Conservation (phyloP, 2,797 vertebrate species). For the Ataeniobius toweri region DNA sequence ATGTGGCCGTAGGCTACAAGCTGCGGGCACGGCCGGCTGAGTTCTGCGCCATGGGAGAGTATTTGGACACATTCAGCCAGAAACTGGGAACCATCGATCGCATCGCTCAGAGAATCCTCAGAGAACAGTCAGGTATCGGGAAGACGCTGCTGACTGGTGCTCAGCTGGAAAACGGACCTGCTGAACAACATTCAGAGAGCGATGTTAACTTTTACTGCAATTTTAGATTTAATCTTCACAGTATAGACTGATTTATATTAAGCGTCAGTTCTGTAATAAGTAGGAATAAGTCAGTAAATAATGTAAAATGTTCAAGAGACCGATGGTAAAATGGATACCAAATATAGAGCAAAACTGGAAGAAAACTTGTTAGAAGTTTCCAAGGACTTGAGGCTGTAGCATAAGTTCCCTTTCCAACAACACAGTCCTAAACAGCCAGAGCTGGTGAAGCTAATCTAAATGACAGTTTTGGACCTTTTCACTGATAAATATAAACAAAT, state of each 20-base stretch:
- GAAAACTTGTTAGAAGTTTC: no score
- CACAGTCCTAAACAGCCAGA: background rate
- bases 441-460: background rate
- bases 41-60: conserved; percentile 91
- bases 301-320: no score
- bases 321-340: no score
- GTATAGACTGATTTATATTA: no score
- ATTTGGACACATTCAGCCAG: conserved; percentile 92
- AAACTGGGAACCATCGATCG: conserved; percentile 97
- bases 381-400: background rate
- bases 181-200: no score
- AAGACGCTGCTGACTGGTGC: background rate
- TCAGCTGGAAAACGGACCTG: no score
- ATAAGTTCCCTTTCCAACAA: background rate
- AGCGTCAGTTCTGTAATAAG: no score
- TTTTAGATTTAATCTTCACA: no score
- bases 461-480: background rate
- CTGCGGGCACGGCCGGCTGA: conserved; percentile 89
- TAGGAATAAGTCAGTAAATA: no score
- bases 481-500: background rate
- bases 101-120: conserved; percentile 96
- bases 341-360: no score
- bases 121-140: conserved; percentile 91
- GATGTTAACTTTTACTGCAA: background rate
- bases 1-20: conserved; percentile 94